Conservation (phyloP, 2,113 vertebrate species). For the Collichthys lucidus region DNA sequence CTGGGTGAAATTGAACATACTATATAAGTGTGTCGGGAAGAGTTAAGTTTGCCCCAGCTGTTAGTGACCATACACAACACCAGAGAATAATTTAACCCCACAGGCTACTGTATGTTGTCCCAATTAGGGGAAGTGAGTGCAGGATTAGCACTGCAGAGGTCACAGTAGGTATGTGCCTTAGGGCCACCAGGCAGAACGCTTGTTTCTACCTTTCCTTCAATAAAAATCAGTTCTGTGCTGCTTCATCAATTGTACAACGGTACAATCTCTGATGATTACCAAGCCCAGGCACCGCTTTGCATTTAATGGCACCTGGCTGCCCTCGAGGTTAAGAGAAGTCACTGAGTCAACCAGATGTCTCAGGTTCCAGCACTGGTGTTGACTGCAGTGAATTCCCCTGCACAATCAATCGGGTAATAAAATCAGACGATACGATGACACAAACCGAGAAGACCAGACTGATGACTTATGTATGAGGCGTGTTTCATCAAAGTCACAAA, state of each 20-base stretch:
- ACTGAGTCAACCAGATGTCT: slow-evolving; percentile 40
- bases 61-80: neutral
- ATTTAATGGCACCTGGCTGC: slow-evolving; percentile 8
- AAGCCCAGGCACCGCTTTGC: neutral
- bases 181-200: slow-evolving; percentile 1
- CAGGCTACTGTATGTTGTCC: neutral
- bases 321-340: slow-evolving; percentile 7
- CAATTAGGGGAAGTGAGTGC: neutral
- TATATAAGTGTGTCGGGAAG: neutral
- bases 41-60: neutral
- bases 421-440: neutral
- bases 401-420: neutral
- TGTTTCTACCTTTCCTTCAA: neutral
- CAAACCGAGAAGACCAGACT: neutral
- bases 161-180: neutral
- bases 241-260: neutral
- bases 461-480: slow-evolving; percentile 28
- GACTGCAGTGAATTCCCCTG: neutral
- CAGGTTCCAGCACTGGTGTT: slow-evolving; percentile 22
- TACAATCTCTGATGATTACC: no score
- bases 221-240: neutral
- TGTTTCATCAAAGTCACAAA: slow-evolving; percentile 11
- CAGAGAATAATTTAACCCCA: neutral
- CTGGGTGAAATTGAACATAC: neutral
- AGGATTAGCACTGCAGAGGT: neutral